phyloP scores from a whole-genome alignment of 2,113 vertebrate species.

The Sardina pilchardus region DNA sequence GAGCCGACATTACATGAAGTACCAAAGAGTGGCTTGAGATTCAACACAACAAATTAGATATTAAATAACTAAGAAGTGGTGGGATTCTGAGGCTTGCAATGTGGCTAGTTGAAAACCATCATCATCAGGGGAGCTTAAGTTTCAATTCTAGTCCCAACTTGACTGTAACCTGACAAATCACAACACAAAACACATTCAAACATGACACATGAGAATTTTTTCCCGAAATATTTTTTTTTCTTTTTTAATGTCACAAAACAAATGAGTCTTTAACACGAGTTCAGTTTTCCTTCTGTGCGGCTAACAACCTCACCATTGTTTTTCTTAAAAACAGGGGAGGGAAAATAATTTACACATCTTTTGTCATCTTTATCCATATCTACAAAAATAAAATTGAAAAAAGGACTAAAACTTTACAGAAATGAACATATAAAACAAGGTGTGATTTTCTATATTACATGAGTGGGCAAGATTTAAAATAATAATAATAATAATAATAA shows the following conservation, averaged over 20 bases:
- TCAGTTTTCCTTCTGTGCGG: constrained; percentile 66
- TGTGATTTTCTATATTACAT: constrained; percentile 72
- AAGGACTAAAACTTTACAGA: constrained; percentile 73
- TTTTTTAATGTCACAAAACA: constrained; percentile 77
- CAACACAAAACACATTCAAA: not conserved
- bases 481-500: constrained; percentile 42
- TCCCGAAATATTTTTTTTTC: constrained; percentile 44
- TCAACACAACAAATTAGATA: not conserved
- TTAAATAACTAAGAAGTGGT: not conserved
- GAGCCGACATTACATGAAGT: not conserved
- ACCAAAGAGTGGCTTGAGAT: not conserved
- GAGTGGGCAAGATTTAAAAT: constrained; percentile 54
- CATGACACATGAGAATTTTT: not conserved
- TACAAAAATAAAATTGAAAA: constrained; percentile 79
- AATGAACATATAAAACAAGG: constrained; percentile 68
- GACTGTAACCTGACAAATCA: not conserved
- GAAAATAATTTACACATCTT: constrained; percentile 78
- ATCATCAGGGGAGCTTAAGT: not conserved
- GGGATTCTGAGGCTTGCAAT: not conserved
- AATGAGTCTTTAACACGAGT: constrained; percentile 63
- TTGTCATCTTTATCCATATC: constrained; percentile 58
- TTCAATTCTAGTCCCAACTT: not conserved
- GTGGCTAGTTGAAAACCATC: not conserved
- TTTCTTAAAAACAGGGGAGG: constrained; percentile 65
- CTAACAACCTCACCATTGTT: constrained; percentile 67